phyloP scores from a whole-genome alignment of 1,140 invertebrate genomes.

The Matsumurasca onukii region DNA sequence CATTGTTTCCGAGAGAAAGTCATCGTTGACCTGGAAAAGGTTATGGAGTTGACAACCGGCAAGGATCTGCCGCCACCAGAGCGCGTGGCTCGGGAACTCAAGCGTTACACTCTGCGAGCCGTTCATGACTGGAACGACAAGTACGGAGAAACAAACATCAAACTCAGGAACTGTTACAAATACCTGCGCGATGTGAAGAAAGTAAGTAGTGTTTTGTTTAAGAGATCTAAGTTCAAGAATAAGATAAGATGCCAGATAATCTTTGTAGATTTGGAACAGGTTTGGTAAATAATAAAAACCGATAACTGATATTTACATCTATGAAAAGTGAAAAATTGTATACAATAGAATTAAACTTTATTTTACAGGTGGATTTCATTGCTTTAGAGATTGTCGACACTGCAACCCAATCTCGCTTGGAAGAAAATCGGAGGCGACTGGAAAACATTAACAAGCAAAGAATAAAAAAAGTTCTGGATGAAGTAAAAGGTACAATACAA shows the following conservation, averaged over 20 bases:
- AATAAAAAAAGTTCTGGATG: neutral
- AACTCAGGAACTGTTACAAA: slow-evolving; percentile 52
- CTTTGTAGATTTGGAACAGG: too few species aligned
- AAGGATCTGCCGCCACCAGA: slow-evolving; percentile 54
- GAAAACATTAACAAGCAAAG: neutral
- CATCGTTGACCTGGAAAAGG: slow-evolving; percentile 52
- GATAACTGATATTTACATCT: too few species aligned
- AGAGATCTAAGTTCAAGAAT: neutral
- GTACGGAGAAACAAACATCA: slow-evolving; percentile 54
- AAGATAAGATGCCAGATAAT: too few species aligned
- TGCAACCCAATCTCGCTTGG: neutral
- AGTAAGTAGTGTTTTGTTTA: slow-evolving; percentile 44
- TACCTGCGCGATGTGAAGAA: slow-evolving; percentile 55
- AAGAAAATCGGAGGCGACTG: neutral
- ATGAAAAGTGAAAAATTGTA: too few species aligned
- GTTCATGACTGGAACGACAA: slow-evolving; percentile 55
- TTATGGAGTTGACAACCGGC: slow-evolving; percentile 50
- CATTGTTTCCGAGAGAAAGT: slow-evolving; percentile 56
- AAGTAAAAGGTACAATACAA: neutral
- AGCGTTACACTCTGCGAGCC: slow-evolving; percentile 48
- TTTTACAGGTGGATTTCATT: slow-evolving; percentile 30
- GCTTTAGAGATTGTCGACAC: slow-evolving; percentile 30
- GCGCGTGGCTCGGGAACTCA: slow-evolving; percentile 50
- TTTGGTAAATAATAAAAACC: too few species aligned
- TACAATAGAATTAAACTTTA: too few species aligned